Evolutionary conservation across 2,888 invertebrate species (phyloP), one percentile per base, ranked within the genome.

Genomic region (Sussaba pulchella): DNA sequence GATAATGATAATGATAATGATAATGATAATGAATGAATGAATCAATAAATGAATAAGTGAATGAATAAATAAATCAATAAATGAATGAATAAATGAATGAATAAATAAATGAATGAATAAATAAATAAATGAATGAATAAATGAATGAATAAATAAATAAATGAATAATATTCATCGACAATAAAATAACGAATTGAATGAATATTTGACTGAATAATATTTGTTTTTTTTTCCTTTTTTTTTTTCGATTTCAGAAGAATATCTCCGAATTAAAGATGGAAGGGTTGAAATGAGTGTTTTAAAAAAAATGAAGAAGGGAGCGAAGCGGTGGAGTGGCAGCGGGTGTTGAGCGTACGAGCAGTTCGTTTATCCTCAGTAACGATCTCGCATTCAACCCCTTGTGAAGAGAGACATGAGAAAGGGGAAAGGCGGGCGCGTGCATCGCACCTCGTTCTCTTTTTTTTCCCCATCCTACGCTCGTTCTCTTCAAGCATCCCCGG

Each of bases 341-440:
- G 59, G 31, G 72, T 66, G 57, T 67, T 63, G 63, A 73, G 69
- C 64, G 77, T 41, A 54, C 69, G 66, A 63, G 81, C 17, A 14
- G 67, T 73, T 67, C 45, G 52, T 52, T 77, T 78, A 82, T 75
- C 78, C 74, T 52, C 43, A n/a, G 61, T 71, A 66, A 71, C 50
- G 69, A 78, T 78, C 78, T 78, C 69, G 54, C 78, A 69, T 74
- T 78, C 47, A 70, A 64, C 45, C 64, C 73, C 73, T 61, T 54
- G 43, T 54, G 31, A 45, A 50, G 77, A 36, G 45, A 59, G 64
- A 69, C 61, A 17, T 45, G 36, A 26, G 19, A 41, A 43, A 61
- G n/a, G n/a, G 12, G 61, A 36, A 41, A 45, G 26, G 63, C 19
- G 24, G 24, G 64, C 45, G 64, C 41, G 64, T 64, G 64, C 64